A percentile compares a stretch with the other conserved stretches of the same genome.
Conservation (phyloP, 2,113 vertebrate genomes). For the Chlamydotis undulata region DNA sequence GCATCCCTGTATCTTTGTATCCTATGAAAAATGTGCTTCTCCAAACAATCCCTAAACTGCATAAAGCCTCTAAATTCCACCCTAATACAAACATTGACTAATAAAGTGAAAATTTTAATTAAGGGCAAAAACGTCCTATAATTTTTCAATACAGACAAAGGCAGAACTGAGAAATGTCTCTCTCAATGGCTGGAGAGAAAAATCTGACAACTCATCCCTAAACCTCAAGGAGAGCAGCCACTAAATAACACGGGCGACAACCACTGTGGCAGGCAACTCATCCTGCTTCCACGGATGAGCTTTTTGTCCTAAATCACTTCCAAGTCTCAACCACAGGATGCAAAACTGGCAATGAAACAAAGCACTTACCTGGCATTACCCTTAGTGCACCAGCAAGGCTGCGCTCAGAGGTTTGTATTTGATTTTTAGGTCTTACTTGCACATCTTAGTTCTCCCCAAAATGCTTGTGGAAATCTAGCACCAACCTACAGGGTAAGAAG, state of each 20-base stretch:
- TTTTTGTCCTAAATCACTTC: not conserved
- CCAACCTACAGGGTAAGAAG: not conserved
- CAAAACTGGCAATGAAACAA: not conserved
- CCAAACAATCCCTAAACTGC: not conserved
- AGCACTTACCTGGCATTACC: not conserved
- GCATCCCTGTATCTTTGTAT: not conserved
- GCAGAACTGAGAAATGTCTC: not conserved
- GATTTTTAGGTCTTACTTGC: not conserved
- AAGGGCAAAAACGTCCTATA: rapidly evolving
- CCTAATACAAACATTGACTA: not conserved
- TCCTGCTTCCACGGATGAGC: not conserved
- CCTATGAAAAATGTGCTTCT: not conserved
- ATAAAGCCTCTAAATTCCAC: not conserved
- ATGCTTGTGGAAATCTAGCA: not conserved
- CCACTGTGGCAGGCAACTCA: not conserved
- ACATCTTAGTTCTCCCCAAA: not conserved
- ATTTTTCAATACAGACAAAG: not conserved
- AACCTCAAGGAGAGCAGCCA: not conserved
- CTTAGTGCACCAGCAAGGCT: not conserved
- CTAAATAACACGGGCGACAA: rapidly evolving
- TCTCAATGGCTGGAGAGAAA: not conserved
- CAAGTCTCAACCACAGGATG: rapidly evolving
- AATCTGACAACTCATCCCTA: not conserved
- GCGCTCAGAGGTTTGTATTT: rapidly evolving
- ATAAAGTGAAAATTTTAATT: not conserved